Evolutionary conservation across 2,113 vertebrate genomes (phyloP), one percentile per base, ranked within the genome.

Genomic region (Melanotaenia duboulayi): DNA sequence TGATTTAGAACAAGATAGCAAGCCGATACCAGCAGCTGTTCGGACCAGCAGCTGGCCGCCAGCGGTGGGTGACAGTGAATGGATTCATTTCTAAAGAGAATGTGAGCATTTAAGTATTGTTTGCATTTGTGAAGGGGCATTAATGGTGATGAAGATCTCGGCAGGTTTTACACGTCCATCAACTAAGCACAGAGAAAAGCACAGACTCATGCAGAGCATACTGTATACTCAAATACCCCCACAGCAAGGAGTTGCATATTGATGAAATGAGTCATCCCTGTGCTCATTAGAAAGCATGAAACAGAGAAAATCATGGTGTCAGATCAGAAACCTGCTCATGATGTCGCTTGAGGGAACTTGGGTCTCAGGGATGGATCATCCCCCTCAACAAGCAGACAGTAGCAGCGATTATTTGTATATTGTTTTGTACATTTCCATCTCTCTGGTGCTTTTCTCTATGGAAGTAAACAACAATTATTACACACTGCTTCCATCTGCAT

Each of bases 71-170:
- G 40, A 32, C 50, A 32, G 37, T 69, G 32, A 67, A 32, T 57
- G 19, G 25, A 66, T 60, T 81, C 56, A 77, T 74, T 61, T 80
- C 22, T 42, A 71, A 65, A 61, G 46, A 28, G 32, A 77, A 82
- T 55, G 64, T 58, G 57, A 66, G 62, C 42, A 49, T 51, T 61
- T 65, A 65, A 72, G 72, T 55, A 55, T 68, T 54, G 55, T 72
- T 87, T 81, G 59, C 50, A 67, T 66, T 66, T 61, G n/a, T 63
- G 75, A 81, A 56, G 3, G 40, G 8, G 52, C 72, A 71, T 74
- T 73, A 54, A 80, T 59, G 68, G 42, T 51, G 24, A 74, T 65
- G 48, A 77, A 68, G 52, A 74, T 28, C 25, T 46, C 60, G 11
- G 62, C 7, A 4, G 57, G 24, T 39, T 49, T 68, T 4, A 0